A percentile compares a stretch with the other conserved stretches of the same genome.
Conservation (phyloP, 2,797 vertebrate species). For the Aplochiton taeniatus region DNA sequence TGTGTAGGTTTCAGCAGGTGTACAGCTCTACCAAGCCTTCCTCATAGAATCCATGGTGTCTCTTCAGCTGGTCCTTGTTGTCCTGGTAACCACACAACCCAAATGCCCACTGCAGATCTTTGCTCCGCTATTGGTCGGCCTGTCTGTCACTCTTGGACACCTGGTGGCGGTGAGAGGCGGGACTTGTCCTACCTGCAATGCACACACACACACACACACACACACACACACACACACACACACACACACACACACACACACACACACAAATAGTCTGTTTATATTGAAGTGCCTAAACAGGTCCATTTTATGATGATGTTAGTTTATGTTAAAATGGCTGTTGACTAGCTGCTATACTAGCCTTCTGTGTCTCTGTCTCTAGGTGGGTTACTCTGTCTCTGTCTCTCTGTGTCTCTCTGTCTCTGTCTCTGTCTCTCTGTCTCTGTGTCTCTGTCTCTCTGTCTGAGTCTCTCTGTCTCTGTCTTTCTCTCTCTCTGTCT, state of each 20-base stretch:
- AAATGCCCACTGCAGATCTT: conserved; percentile 17
- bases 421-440: background rate
- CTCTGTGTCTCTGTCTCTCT: background rate
- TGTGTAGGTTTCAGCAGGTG: conserved; percentile 31
- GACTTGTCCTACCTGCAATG: background rate
- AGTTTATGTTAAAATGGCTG: background rate
- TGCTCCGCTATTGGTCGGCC: conserved; percentile 16
- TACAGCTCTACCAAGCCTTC: conserved; percentile 38
- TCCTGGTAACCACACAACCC: conserved; percentile 24
- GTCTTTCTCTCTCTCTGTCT: conserved; percentile 32
- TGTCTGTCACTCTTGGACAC: conserved; percentile 46
- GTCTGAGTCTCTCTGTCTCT: conserved; percentile 1
- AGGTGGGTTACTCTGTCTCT: background rate
- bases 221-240: too few species aligned
- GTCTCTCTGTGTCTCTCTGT: background rate
- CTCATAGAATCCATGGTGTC: conserved; percentile 33
- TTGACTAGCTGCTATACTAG: too few species aligned
- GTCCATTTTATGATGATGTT: background rate
- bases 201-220: too few species aligned
- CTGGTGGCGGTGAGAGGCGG: conserved; percentile 36
- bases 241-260: too few species aligned
- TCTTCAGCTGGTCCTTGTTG: conserved; percentile 45
- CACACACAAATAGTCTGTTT: background rate
- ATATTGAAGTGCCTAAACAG: too few species aligned
- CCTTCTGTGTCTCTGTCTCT: background rate